phyloP scores from a whole-genome alignment of 1,140 invertebrate species.

The Calephelis nemesis region DNA sequence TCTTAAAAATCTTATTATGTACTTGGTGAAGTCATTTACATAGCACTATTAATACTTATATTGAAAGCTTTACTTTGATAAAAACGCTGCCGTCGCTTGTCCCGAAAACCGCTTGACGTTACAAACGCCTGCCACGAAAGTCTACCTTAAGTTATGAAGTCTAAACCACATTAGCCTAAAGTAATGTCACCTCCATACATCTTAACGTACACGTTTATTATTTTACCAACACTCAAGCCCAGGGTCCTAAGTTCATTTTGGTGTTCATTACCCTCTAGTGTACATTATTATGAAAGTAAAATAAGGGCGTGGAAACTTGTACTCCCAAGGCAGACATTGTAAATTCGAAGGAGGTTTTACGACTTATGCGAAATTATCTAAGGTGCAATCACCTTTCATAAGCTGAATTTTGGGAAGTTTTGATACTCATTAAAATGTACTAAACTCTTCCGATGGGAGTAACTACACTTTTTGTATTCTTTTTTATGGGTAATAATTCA shows the following conservation, averaged over 20 bases:
- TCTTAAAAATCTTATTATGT: too few relatives aligned
- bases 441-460: neutral
- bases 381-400: slow-evolving; percentile 3
- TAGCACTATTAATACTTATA: too few relatives aligned
- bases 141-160: neutral
- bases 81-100: too few relatives aligned
- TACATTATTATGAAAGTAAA: slow-evolving; percentile 25
- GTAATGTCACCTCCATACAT: slow-evolving; percentile 11
- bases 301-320: slow-evolving; percentile 25
- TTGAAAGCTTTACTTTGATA: too few relatives aligned
- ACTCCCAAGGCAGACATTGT: slow-evolving; percentile 23
- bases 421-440: neutral
- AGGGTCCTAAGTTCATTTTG: slow-evolving; percentile 20
- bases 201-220: slow-evolving; percentile 11
- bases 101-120: too few relatives aligned
- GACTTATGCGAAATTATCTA: slow-evolving; percentile 5
- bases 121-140: too few relatives aligned
- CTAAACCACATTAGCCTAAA: neutral
- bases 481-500: too few relatives aligned
- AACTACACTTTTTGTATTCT: neutral
- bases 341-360: slow-evolving; percentile 9
- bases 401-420: slow-evolving; percentile 3
- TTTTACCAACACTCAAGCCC: slow-evolving; percentile 8
- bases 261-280: slow-evolving; percentile 24
- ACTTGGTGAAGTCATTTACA: too few relatives aligned